Conservation (phyloP, 2,113 vertebrate species). For the Hepsetus odoe region DNA sequence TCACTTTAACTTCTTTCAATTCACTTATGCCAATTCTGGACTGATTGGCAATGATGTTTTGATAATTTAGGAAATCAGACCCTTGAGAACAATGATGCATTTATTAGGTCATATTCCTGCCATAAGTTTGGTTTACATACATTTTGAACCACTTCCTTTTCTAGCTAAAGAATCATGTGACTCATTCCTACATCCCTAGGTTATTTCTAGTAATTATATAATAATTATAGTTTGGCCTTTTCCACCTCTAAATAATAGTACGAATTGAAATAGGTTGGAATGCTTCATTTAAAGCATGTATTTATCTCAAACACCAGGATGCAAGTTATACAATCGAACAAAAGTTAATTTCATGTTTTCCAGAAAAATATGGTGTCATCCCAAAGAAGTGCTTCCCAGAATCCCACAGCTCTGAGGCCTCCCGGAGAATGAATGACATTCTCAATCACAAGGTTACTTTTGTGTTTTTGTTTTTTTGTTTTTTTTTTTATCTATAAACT, state of each 20-base stretch:
- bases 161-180: not conserved
- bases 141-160: not conserved
- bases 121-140: not conserved
- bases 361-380: conserved; percentile 95
- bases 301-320: too few species aligned
- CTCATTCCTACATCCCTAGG: not conserved
- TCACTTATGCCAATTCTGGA: too few species aligned
- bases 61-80: too few species aligned
- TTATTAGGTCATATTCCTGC: not conserved
- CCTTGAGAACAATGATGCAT: too few species aligned
- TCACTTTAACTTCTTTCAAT: too few species aligned
- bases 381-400: conserved; percentile 98
- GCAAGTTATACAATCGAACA: too few species aligned
- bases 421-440: conserved; percentile 96
- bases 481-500: too few species aligned
- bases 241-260: not conserved
- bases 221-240: not conserved
- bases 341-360: conserved; percentile 29
- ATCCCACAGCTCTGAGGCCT: conserved; percentile 93
- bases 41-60: too few species aligned
- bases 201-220: not conserved
- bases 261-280: not conserved
- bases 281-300: not conserved
- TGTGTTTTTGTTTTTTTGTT: too few species aligned
- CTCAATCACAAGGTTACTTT: conserved; percentile 91